Conservation (phyloP, 2,113 vertebrate genomes). For the Carettochelys insculpta region DNA sequence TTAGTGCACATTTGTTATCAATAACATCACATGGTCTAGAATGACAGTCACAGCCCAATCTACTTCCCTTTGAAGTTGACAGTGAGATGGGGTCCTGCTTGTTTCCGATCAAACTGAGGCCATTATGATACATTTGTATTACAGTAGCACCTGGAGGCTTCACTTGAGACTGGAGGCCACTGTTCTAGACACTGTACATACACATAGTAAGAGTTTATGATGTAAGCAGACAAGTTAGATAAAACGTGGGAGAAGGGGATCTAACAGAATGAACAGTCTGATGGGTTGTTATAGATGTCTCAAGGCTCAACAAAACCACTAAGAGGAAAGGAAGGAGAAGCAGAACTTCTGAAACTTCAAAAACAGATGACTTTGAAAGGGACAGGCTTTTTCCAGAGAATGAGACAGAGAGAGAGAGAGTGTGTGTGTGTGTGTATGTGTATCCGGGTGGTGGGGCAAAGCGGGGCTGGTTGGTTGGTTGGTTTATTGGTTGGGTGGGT, state of each 20-base stretch:
- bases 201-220: accelerated
- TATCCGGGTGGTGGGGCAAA: no score
- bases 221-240: background rate
- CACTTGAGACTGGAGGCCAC: background rate
- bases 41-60: background rate
- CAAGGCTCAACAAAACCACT: background rate
- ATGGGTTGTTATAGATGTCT: background rate
- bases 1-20: background rate
- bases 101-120: background rate
- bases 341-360: background rate
- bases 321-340: background rate
- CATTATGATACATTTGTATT: background rate
- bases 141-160: background rate
- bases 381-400: background rate
- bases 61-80: background rate
- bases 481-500: no score
- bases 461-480: no score
- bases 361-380: background rate
- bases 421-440: no score
- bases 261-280: background rate
- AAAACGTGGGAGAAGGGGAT: background rate
- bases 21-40: accelerated
- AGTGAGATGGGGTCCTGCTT: background rate
- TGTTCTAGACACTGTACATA: background rate
- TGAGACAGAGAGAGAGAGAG: no score